phyloP scores from a whole-genome alignment of 2,888 invertebrate genomes.

The Aphodius sticticus region DNA sequence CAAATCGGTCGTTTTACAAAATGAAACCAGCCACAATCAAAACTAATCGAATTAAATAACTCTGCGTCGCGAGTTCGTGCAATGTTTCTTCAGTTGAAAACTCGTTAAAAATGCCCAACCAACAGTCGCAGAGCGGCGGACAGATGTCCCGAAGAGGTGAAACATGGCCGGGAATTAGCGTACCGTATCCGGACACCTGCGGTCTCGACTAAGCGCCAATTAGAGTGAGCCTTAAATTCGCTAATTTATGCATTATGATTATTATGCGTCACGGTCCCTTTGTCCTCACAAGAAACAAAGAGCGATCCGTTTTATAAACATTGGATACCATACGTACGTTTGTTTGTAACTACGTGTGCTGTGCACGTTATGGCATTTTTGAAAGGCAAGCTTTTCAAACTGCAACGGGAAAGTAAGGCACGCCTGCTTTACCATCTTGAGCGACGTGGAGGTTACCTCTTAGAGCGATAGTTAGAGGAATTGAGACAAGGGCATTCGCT shows the following conservation, averaged over 20 bases:
- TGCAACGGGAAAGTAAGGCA: neutral
- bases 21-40: neutral
- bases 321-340: neutral
- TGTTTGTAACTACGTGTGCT: neutral
- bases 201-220: neutral
- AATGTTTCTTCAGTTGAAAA: neutral
- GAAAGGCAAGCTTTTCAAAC: neutral
- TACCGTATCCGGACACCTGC: neutral
- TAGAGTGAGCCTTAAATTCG: neutral
- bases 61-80: neutral
- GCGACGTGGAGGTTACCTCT: conserved; percentile 4
- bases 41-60: neutral
- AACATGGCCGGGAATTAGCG: conserved; percentile 4
- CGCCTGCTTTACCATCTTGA: neutral
- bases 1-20: neutral
- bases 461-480: neutral
- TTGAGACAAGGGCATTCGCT: neutral
- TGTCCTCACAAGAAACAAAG: neutral
- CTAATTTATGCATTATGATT: neutral
- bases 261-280: neutral
- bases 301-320: neutral
- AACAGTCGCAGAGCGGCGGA: neutral
- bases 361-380: neutral
- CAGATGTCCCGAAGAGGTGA: neutral
- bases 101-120: neutral